Conservation (phyloP, 2,113 vertebrate species). For the Tinamus guttatus region DNA sequence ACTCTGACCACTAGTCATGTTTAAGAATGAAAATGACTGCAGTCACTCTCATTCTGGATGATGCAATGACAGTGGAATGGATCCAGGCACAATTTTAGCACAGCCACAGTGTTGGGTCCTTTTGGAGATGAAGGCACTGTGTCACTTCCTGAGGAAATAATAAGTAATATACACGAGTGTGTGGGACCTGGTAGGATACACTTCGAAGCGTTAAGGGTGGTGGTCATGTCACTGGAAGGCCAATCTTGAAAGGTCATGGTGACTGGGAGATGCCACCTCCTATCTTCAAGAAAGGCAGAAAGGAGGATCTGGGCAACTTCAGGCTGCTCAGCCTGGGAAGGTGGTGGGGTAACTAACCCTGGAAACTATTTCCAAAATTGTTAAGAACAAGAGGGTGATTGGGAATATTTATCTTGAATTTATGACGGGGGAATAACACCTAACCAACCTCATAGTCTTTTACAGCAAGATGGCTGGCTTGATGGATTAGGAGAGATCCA, state of each 20-base stretch:
- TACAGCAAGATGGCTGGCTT: background rate
- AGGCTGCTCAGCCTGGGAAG: no score
- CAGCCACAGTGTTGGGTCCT: background rate
- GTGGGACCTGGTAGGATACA: background rate
- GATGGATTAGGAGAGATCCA: background rate
- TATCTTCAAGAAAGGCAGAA: background rate
- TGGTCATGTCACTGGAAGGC: background rate
- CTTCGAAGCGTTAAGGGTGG: background rate
- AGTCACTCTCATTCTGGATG: background rate
- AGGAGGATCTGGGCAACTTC: background rate
- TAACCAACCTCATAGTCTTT: background rate
- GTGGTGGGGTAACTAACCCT: background rate
- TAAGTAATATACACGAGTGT: background rate
- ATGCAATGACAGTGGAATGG: background rate
- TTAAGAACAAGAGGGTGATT: background rate
- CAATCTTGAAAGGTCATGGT: background rate
- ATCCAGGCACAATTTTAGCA: background rate
- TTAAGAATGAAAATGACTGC: background rate
- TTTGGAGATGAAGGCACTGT: background rate
- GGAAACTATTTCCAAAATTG: background rate
- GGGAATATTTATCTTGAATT: background rate
- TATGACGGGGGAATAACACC: background rate
- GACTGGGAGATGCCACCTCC: background rate
- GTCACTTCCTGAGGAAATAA: background rate
- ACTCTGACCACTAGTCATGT: background rate